Evolutionary conservation across 2,113 vertebrate genomes (phyloP), one percentile per base, ranked within the genome.

Genomic region (Microtus oregoni): DNA sequence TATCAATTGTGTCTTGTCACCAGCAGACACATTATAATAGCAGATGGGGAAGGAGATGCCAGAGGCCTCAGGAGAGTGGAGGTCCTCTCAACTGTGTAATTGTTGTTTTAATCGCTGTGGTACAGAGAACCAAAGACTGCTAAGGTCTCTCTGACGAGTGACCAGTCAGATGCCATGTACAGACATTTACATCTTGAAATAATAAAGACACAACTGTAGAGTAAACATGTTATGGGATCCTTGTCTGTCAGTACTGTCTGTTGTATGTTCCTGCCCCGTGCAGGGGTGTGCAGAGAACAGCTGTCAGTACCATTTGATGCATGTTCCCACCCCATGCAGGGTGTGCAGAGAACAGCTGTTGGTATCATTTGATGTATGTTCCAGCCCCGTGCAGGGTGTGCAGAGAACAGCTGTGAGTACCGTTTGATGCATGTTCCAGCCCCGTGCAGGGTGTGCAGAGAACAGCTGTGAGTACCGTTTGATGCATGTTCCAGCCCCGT

Each of bases 261-360:
- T 19, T 2, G 3, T 1, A 3, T 3, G 20, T 67, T 28, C 41
- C 0, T 47, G 44, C 67, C 38, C 38, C 8, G 5, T 1, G 73
- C 22, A 68, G 47, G 61, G 72, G 1, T 65, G 1, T 1, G 12
- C 13, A 7, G 3, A 76, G 58, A 85, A 10, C 19, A 28, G 8
- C 26, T 20, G 0, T 35, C 0, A 63, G 0, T 7, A 52, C 1
- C 8, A 1, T n/a, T 6, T 32, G 38, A 19, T 2, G 3, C 1
- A 3, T 3, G 15, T 72, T 22, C 41, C 0, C 52, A 38, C 67
- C 38, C 38, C 8, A 3, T 1, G 73, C 22, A 68, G 52, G 65
- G 1, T 65, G 1, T 1, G 15, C 13, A 7, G 1, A 76, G 58
- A 85, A 50, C 50, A 28, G 8, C 32, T 20, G 0, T 35, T n/a